Evolutionary conservation across 2,113 vertebrate species (phyloP).

Genomic region (Accipiter virgatus): DNA sequence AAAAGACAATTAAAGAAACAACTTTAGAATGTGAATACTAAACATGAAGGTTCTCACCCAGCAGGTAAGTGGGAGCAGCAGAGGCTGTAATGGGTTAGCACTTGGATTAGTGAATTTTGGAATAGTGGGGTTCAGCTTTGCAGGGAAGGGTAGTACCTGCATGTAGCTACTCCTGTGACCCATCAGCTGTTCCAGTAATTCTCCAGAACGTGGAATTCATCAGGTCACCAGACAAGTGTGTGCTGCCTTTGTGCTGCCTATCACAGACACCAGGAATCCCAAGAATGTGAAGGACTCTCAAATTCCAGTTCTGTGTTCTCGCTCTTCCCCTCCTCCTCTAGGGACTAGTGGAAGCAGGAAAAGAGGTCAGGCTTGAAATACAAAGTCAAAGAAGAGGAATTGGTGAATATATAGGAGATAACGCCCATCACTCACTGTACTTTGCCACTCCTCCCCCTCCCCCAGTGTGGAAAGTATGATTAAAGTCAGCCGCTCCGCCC

Average conservation of each 20-base stretch:
- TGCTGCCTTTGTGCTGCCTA: neutral
- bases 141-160: neutral
- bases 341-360: neutral
- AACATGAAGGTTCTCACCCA: neutral
- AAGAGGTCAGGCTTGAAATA: neutral
- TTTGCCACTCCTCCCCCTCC: neutral
- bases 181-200: slow-evolving; percentile 12
- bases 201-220: neutral
- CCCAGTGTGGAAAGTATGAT: slow-evolving; percentile 28
- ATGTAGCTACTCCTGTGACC: neutral
- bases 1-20: neutral
- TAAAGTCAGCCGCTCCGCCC: slow-evolving; percentile 16
- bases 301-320: neutral
- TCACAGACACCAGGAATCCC: neutral
- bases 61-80: neutral
- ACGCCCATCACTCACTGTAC: neutral
- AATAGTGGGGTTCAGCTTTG: neutral
- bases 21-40: neutral
- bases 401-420: neutral
- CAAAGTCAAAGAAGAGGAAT: neutral
- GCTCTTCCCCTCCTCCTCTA: neutral
- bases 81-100: neutral
- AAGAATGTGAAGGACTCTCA: neutral
- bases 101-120: neutral
- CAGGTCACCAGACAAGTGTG: neutral